Conservation (phyloP, 1,140 invertebrate species). For the Bombus consobrinus region DNA sequence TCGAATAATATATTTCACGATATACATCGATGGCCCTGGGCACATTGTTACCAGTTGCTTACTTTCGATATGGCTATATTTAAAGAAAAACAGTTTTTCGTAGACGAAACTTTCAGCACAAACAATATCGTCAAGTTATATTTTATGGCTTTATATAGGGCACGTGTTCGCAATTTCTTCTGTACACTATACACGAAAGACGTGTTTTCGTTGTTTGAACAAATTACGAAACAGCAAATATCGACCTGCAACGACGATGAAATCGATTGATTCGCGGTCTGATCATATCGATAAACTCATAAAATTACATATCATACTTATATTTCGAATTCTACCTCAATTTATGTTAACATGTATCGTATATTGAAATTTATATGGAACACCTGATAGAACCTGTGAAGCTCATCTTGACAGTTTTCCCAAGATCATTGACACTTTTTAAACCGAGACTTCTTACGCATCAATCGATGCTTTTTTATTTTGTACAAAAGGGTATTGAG, state of each 20-base stretch:
- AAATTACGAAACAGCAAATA: background rate
- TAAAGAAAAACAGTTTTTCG: background rate
- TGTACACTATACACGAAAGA: background rate
- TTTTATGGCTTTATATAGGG: background rate
- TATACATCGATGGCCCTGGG: background rate
- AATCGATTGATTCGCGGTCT: too few relatives aligned
- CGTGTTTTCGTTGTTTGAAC: background rate
- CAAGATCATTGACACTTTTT: too few relatives aligned
- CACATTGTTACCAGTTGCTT: background rate
- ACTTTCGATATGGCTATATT: background rate
- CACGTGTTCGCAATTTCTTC: background rate
- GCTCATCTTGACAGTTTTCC: too few relatives aligned
- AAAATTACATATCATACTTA: too few relatives aligned
- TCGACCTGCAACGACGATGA: background rate
- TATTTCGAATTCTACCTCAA: background rate
- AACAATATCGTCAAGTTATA: background rate
- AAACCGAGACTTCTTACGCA: too few relatives aligned
- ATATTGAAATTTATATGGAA: background rate
- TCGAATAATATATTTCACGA: slow-evolving; percentile 13
- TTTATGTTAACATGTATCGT: background rate
- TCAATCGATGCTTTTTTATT: too few relatives aligned
- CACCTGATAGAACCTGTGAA: too few relatives aligned
- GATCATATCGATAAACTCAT: too few relatives aligned
- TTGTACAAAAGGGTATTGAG: too few relatives aligned
- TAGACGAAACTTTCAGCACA: background rate